These are phyloP conservation scores for Lophotis ruficrista DNA, from an alignment of 2,113 vertebrate genomes.

Conservation along the genomic window DNA sequence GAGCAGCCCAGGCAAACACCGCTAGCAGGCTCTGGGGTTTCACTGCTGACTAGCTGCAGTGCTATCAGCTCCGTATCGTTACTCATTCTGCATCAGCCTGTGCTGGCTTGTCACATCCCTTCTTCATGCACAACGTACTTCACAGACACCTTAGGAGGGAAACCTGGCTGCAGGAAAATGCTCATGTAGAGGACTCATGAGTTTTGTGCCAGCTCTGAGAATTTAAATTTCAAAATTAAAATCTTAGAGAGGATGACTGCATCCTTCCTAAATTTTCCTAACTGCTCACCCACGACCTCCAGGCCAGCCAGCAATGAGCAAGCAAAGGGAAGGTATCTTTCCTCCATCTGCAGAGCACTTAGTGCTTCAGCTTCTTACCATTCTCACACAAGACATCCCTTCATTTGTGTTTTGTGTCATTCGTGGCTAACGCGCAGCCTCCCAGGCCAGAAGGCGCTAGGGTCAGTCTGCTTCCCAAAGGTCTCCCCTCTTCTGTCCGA, in stretches of 20 bases:
- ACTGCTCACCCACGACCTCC: not conserved
- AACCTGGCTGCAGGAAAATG: not conserved
- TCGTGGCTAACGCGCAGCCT: not conserved
- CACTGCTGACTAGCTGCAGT: not conserved
- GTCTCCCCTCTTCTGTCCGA: not conserved
- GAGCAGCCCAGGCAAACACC: not conserved
- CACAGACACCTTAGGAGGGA: not conserved
- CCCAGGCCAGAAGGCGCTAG: not conserved
- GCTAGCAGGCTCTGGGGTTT: not conserved
- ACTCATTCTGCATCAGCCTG: not conserved
- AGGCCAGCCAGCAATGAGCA: not conserved
- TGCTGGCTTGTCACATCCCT: not conserved
- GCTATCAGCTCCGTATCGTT: fast-evolving
- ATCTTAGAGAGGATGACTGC: not conserved
- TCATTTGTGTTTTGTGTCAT: not conserved
- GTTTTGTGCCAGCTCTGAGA: not conserved
- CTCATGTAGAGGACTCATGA: not conserved
- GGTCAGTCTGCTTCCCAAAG: not conserved
- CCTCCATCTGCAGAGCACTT: not conserved
- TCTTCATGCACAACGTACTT: not conserved
- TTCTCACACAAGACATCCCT: not conserved
- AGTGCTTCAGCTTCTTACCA: not conserved
- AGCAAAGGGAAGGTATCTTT: not conserved
- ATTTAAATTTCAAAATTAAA: not conserved
- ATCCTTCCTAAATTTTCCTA: not conserved